Conservation (phyloP, 2,113 vertebrate species). For the Cromileptes altivelis region DNA sequence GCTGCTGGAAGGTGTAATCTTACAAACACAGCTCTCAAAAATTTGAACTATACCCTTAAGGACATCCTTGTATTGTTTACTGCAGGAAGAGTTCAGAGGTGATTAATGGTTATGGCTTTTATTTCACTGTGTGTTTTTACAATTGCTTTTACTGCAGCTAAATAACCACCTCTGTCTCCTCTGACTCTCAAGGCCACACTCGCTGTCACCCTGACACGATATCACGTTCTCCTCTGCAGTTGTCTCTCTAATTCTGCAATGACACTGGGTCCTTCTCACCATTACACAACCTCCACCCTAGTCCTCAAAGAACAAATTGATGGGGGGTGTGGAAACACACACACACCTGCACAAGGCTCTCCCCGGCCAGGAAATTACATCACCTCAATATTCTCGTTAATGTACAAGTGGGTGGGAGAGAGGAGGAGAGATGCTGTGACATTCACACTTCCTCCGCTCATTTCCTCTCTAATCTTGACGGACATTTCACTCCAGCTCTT, state of each 20-base stretch:
- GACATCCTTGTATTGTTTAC: not conserved
- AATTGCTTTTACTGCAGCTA: conserved; percentile 24
- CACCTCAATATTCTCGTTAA: conserved; percentile 19
- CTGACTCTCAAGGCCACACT: not conserved
- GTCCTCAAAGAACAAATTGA: conserved; percentile 39
- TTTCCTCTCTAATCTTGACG: conserved; percentile 45
- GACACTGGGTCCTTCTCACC: conserved; percentile 37
- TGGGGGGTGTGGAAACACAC: not conserved
- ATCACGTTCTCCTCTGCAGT: conserved; percentile 37
- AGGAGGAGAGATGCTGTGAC: conserved; percentile 30
- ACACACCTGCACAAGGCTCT: not conserved
- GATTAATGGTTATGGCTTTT: not conserved
- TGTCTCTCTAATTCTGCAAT: conserved; percentile 28
- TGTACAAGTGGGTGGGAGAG: conserved; percentile 2
- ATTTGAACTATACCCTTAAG: not conserved
- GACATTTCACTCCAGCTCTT: conserved; percentile 18
- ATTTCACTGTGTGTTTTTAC: conserved; percentile 32
- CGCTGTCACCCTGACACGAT: conserved; percentile 20
- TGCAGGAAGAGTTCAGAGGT: conserved; percentile 7
- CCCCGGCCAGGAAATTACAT: conserved; percentile 29
- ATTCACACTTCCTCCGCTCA: conserved; percentile 50
- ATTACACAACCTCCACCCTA: conserved; percentile 21
- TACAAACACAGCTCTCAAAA: not conserved
- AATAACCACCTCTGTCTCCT: conserved; percentile 9
- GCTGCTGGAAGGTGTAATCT: not conserved